Conservation (phyloP, 1,140 invertebrate species). For the Bombus difficillimus region DNA sequence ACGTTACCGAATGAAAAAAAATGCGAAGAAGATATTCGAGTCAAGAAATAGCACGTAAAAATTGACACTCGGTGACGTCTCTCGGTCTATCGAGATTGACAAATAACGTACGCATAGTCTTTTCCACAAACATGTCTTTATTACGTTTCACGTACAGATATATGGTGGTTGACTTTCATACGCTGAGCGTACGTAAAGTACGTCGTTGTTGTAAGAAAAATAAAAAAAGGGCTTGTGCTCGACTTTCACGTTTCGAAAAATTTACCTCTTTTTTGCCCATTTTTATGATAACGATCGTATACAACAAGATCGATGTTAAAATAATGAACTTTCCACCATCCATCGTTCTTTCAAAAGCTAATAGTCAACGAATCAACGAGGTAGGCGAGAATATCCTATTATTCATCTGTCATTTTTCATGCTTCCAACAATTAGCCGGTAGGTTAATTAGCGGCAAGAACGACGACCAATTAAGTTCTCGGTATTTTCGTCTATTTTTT, state of each 20-base stretch:
- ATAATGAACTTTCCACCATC: constrained; percentile 11
- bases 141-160: constrained; percentile 68
- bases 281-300: constrained; percentile 21
- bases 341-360: constrained; percentile 21
- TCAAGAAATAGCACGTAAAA: too few relatives aligned
- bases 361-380: constrained; percentile 45
- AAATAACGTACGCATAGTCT: neutral
- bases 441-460: neutral
- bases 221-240: constrained; percentile 64
- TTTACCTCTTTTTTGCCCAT: neutral
- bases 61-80: neutral
- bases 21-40: neutral
- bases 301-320: constrained; percentile 46
- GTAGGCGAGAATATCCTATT: constrained; percentile 44
- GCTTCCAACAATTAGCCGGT: constrained; percentile 30
- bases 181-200: constrained; percentile 65
- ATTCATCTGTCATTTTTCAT: neutral
- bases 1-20: too few relatives aligned
- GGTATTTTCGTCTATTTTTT: neutral
- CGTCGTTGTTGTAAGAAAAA: constrained; percentile 68
- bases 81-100: neutral
- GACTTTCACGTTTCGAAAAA: constrained; percentile 29
- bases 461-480: neutral
- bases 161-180: constrained; percentile 63
- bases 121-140: constrained; percentile 67